Conservation (phyloP, 92 coral and sea anemone species). For the Isaurus tuberculatus region DNA sequence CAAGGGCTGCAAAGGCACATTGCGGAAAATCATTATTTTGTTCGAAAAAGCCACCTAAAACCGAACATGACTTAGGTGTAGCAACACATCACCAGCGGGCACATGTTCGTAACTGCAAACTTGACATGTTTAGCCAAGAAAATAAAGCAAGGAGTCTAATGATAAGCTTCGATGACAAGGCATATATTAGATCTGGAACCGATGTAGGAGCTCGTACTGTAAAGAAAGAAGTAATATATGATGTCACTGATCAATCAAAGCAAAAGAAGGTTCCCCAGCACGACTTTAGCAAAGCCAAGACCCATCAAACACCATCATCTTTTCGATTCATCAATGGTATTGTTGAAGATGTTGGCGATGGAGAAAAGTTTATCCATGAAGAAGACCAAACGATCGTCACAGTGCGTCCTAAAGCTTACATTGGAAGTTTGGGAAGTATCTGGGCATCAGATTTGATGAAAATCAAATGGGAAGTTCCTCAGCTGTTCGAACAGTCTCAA, state of each 20-base stretch:
- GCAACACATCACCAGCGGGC: constrained; percentile 73
- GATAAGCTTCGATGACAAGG: constrained; percentile 58
- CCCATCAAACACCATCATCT: constrained; percentile 66
- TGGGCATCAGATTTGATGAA: constrained; percentile 25
- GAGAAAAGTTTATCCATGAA: constrained; percentile 44
- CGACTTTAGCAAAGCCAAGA: constrained; percentile 53
- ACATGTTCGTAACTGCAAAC: constrained; percentile 58
- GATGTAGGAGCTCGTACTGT: constrained; percentile 64
- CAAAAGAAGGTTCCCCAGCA: constrained; percentile 64
- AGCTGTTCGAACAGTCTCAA: constrained; percentile 23
- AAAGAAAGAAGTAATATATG: constrained; percentile 56
- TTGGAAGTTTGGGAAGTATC: constrained; percentile 39
- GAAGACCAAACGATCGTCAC: constrained; percentile 49
- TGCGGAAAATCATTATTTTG: constrained; percentile 69
- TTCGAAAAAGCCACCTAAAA: constrained; percentile 70
- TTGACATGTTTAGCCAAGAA: constrained; percentile 57
- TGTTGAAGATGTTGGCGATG: constrained; percentile 49
- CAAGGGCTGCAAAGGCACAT: constrained; percentile 64
- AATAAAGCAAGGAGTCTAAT: constrained; percentile 47
- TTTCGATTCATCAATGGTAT: constrained; percentile 57
- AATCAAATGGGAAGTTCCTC: constrained; percentile 24
- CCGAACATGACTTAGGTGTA: constrained; percentile 46
- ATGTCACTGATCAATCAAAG: constrained; percentile 53
- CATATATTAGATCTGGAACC: constrained; percentile 56
- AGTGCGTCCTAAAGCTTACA: constrained; percentile 48